Evolutionary conservation across 2,113 vertebrate species (phyloP).

Genomic region (Pseudopodoces humilis): DNA sequence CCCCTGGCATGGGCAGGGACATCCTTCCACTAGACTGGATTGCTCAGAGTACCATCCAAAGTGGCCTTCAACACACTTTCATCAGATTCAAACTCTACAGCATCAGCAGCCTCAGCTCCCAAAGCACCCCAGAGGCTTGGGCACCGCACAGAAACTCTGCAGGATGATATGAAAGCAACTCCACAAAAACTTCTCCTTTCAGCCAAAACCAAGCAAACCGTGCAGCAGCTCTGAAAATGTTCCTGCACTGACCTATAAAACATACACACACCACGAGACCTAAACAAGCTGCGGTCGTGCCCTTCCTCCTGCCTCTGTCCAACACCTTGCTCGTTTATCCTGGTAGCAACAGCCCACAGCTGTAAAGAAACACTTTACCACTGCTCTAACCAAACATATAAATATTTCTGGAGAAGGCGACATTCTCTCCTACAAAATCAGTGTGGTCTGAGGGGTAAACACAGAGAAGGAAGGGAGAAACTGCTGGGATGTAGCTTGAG

Average conservation of each 20-base stretch:
- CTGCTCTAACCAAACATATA: background rate
- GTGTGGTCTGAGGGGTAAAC: background rate
- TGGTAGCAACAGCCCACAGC: background rate
- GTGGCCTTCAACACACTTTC: too few relatives aligned
- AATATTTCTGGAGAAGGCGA: background rate
- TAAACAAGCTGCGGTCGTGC: background rate
- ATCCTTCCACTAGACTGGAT: background rate
- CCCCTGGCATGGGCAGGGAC: background rate
- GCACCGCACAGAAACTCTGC: background rate
- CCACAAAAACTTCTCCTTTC: background rate
- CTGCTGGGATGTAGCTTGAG: accelerated
- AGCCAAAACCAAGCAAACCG: background rate
- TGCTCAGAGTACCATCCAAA: background rate
- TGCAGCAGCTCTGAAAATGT: background rate
- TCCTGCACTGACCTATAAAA: background rate
- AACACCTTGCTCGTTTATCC: accelerated
- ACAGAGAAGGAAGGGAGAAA: background rate
- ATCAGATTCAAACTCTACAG: background rate
- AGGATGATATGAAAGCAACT: accelerated
- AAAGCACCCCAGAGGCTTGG: background rate
- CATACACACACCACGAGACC: accelerated
- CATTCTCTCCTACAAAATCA: background rate
- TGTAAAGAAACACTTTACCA: background rate
- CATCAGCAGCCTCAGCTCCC: background rate
- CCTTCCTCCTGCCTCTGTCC: background rate